Evolutionary conservation across 1,140 invertebrate genomes (phyloP).

Genomic region (Macrobrachium rosenbergii): DNA sequence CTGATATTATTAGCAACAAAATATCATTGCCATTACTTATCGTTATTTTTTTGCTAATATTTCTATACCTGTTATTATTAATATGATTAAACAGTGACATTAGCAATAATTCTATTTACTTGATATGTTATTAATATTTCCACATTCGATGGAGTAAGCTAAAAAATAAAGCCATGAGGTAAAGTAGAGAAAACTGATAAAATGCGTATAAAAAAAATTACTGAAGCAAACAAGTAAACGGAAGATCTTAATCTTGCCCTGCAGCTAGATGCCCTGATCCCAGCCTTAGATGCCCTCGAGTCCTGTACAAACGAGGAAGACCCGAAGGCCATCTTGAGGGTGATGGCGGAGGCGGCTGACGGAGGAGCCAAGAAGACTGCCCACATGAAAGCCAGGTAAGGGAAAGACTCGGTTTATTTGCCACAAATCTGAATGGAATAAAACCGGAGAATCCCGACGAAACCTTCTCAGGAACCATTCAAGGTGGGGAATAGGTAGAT

Average conservation of each 20-base stretch:
- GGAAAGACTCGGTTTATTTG: too few relatives aligned
- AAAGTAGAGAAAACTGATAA: background rate
- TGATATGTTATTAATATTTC: too few relatives aligned
- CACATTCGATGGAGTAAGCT: too few relatives aligned
- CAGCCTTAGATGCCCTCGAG: conserved; percentile 68
- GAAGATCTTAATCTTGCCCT: conserved; percentile 26
- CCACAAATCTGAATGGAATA: too few relatives aligned
- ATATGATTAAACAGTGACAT: too few relatives aligned
- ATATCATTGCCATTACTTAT: too few relatives aligned
- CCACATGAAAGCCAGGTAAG: conserved; percentile 73
- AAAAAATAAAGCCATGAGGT: background rate
- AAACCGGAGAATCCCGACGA: too few relatives aligned
- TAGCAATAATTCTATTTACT: too few relatives aligned
- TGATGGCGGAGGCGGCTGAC: conserved; percentile 71
- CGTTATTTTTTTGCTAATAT: too few relatives aligned
- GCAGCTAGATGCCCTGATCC: conserved; percentile 74
- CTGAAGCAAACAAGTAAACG: conserved; percentile 1
- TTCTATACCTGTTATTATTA: background rate
- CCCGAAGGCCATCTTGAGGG: conserved; percentile 70
- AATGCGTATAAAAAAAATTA: conserved; percentile 22
- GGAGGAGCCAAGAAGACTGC: conserved; percentile 73
- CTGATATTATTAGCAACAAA: background rate
- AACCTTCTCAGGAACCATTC: too few relatives aligned
- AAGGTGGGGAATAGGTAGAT: too few relatives aligned
- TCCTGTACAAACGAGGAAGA: conserved; percentile 61